Conservation (phyloP, 2,113 vertebrate genomes). For the Hemicordylus capensis region DNA sequence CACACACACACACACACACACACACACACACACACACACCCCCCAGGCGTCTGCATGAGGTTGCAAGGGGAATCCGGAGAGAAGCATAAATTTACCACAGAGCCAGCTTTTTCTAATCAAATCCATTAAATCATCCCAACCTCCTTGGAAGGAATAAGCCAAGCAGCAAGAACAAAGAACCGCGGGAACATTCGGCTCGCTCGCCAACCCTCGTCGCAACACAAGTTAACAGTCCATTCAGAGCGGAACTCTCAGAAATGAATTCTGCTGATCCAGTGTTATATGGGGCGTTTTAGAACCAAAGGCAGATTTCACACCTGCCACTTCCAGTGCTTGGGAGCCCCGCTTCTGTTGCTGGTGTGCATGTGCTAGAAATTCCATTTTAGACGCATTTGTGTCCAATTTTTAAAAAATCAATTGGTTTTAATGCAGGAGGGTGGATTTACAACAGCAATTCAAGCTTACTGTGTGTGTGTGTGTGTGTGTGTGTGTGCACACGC, state of each 20-base stretch:
- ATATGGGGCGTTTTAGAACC: not conserved
- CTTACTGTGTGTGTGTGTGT: no score
- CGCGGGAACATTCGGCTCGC: not conserved
- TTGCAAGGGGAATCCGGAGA: constrained; percentile 21
- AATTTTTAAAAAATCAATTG: not conserved
- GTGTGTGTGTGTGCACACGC: not conserved
- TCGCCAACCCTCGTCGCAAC: rapidly evolving
- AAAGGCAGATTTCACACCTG: not conserved
- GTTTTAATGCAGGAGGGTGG: not conserved
- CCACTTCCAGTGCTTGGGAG: not conserved
- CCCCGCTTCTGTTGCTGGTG: not conserved
- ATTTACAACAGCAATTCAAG: not conserved
- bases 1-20: not conserved
- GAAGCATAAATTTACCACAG: not conserved
- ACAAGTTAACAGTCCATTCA: not conserved
- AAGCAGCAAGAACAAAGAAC: constrained; percentile 46
- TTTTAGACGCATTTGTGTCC: not conserved
- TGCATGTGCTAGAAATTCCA: not conserved
- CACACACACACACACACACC: not conserved
- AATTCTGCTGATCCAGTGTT: not conserved
- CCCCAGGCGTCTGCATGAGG: not conserved
- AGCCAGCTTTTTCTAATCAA: constrained; percentile 40
- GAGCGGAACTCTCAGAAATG: not conserved
- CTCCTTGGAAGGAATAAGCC: constrained; percentile 42
- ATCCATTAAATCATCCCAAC: constrained; percentile 50